Conservation (phyloP, 2,113 vertebrate genomes). For the Lichenostomus cassidix region DNA sequence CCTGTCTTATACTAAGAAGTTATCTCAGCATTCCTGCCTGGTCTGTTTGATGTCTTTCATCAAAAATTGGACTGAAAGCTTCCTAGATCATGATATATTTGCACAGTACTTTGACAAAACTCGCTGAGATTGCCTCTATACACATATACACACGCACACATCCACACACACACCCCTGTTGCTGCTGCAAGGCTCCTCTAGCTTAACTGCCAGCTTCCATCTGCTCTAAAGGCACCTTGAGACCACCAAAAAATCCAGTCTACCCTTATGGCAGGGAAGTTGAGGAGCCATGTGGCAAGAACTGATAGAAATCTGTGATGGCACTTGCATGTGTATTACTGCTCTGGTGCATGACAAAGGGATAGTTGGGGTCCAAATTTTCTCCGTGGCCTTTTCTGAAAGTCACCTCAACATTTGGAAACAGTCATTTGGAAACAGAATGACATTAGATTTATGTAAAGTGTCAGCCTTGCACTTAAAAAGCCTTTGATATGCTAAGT, state of each 20-base stretch:
- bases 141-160: rapidly evolving
- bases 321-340: background rate
- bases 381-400: background rate
- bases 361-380: background rate
- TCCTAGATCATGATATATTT: background rate
- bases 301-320: background rate
- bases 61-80: background rate
- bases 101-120: background rate
- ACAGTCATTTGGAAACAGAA: background rate
- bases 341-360: background rate
- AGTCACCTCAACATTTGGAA: background rate
- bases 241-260: background rate
- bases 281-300: background rate
- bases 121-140: background rate
- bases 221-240: background rate
- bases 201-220: background rate
- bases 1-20: background rate
- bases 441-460: background rate
- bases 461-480: background rate
- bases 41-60: background rate
- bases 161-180: rapidly evolving
- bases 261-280: background rate
- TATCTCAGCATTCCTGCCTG: background rate
- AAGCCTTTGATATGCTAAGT: background rate
- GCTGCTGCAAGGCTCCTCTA: background rate